These are phyloP conservation scores for Criorhina ranunculi DNA, from an alignment of 2,888 invertebrate genomes.

Conservation along the genomic window DNA sequence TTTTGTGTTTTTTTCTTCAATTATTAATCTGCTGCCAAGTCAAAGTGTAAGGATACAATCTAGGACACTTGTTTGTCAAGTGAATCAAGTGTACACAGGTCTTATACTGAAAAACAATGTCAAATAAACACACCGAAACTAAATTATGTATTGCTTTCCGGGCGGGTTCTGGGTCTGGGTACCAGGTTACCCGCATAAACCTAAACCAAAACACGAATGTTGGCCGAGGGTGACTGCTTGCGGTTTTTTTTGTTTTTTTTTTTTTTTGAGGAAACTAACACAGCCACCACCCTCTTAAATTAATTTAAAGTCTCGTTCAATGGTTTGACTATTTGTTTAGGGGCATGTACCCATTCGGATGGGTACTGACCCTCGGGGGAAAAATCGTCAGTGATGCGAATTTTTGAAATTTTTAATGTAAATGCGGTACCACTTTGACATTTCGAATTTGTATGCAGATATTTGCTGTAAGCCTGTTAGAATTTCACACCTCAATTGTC, in stretches of 20 bases:
- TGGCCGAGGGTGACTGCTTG: constrained; percentile 37
- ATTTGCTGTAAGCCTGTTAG: constrained; percentile 23
- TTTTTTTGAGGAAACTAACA: constrained; percentile 3
- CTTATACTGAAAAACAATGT: constrained; percentile 52
- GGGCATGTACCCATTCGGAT: constrained; percentile 27
- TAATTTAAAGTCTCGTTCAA: constrained; percentile 48
- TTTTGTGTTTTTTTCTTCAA: constrained; percentile 33
- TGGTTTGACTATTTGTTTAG: constrained; percentile 50
- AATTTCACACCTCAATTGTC: constrained; percentile 66
- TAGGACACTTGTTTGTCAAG: constrained; percentile 66
- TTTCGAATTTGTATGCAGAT: constrained; percentile 59
- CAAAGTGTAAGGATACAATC: constrained; percentile 33
- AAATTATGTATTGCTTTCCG: constrained; percentile 55
- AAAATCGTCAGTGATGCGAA: constrained; percentile 49
- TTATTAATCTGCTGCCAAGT: constrained; percentile 47
- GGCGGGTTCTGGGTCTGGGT: no score
- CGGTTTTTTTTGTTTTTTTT: constrained; percentile 14
- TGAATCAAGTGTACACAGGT: constrained; percentile 42
- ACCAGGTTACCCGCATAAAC: constrained; percentile 48
- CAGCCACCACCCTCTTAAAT: constrained; percentile 57
- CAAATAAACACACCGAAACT: constrained; percentile 58
- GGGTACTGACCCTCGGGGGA: constrained; percentile 50
- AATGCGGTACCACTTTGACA: constrained; percentile 8
- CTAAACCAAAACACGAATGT: constrained; percentile 20
- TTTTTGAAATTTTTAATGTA: constrained; percentile 46